Base-by-base conservation (phyloP, 1,140 invertebrate genomes). In the Coptotermes formosanus region DNA sequence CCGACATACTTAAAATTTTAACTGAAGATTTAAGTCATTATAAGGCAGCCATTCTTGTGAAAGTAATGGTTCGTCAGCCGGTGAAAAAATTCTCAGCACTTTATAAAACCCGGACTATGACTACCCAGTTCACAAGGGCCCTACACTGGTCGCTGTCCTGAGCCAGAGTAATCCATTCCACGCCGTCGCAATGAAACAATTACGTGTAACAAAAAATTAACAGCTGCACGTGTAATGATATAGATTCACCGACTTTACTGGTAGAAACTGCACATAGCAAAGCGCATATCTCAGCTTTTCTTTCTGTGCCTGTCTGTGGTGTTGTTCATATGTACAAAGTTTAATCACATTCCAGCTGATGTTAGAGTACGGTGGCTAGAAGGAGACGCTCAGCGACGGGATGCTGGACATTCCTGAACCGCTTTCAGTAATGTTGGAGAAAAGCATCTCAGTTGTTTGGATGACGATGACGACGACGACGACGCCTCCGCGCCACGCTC, bases 331-430 rank as follows among this genome's bases (percentile, higher is more conserved):
- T 75, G 9, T 75, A 75, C 64, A 30, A 75, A 75, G 64, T 75
- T 75, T 75, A 75, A 75, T 75, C 64, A 75, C 64, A 75, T 75
- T 75, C 64, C 64, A n/a, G 64, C 64, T 75, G 64, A 30, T 75
- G 64, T 75, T 75, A 55, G 14, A 0, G 6, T 16, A 19, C 52
- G 21, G 52, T 55, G 25, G 64, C 64, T 75, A 16, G n/a, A 75
- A 30, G n/a, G 64, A 75, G 64, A 75, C 25, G 1, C 25, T 30
- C 9, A 30, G 64, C n/a, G 64, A 1, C n/a, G 7, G 64, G 64
- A 75, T 75, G 64, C 64, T 75, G 64, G 64, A 75, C 64, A 75
- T 75, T 75, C 64, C 64, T 75, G n/a, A 75, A 75, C 64, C n/a
- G 6, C 64, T 75, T 25, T 16, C n/a, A 75, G 64, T 75, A 75